Conservation (phyloP, 2,113 vertebrate genomes). For the Progne subis region DNA sequence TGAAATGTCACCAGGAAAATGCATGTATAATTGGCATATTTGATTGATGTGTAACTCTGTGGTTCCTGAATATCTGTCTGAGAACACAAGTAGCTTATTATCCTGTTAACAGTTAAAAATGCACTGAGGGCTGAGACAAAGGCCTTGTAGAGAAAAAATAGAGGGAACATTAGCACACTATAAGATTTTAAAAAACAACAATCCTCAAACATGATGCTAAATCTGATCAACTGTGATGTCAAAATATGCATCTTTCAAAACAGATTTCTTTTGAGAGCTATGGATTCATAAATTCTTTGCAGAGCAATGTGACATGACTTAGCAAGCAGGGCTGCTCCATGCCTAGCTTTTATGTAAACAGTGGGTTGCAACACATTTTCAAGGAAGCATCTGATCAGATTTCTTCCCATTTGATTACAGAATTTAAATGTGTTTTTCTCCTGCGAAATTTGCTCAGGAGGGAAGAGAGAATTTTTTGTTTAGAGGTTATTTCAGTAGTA, state of each 20-base stretch:
- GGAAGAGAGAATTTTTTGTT: not conserved
- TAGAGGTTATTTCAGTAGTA: not conserved
- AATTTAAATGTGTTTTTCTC: not conserved
- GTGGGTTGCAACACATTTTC: not conserved
- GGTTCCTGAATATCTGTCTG: not conserved
- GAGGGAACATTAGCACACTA: fast-evolving
- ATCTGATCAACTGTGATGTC: not conserved
- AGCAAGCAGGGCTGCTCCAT: not conserved
- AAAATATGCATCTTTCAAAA: not conserved
- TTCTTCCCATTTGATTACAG: not conserved
- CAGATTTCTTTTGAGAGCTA: not conserved
- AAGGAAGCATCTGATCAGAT: not conserved
- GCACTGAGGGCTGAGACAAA: not conserved
- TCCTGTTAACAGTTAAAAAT: not conserved
- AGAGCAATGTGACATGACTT: not conserved
- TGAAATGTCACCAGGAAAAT: not conserved
- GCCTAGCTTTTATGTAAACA: not conserved
- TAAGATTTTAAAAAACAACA: not conserved
- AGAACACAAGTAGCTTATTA: not conserved
- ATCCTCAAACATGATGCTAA: not conserved
- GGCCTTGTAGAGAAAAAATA: not conserved
- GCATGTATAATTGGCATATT: not conserved
- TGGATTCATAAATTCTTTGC: not conserved
- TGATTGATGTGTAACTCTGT: not conserved
- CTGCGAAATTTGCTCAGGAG: not conserved